A percentile compares a stretch with the other conserved stretches of the same genome.
Evolutionary conservation across 1,140 invertebrate species (phyloP).

Genomic region (Coboldia fuscipes): DNA sequence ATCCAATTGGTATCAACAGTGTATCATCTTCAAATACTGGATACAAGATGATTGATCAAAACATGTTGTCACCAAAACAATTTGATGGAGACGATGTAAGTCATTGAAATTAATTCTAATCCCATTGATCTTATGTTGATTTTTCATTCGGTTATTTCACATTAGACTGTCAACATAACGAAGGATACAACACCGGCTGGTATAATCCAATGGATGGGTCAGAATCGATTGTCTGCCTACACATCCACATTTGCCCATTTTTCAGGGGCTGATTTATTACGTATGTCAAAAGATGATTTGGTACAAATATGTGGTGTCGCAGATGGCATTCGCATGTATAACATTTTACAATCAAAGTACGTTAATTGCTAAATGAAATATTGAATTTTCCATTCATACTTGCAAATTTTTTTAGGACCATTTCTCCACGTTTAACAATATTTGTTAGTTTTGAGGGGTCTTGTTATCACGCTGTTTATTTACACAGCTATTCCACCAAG

Average conservation of each 20-base stretch:
- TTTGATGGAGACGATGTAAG: slow-evolving; percentile 16
- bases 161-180: slow-evolving; percentile 12
- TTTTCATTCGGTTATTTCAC: not conserved
- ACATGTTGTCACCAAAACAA: slow-evolving; percentile 16
- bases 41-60: slow-evolving; percentile 19
- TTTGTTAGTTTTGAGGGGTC: slow-evolving; percentile 50
- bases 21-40: slow-evolving; percentile 20
- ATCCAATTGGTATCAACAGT: slow-evolving; percentile 20
- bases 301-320: slow-evolving; percentile 85
- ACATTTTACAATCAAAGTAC: slow-evolving; percentile 62
- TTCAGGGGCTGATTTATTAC: slow-evolving; percentile 66
- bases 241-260: slow-evolving; percentile 60
- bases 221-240: slow-evolving; percentile 54
- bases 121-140: not conserved
- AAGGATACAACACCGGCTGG: slow-evolving; percentile 42
- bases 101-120: not conserved
- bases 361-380: too few relatives aligned
- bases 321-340: slow-evolving; percentile 77
- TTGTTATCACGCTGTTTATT: slow-evolving; percentile 57
- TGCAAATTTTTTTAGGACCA: slow-evolving; percentile 31
- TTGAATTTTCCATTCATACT: too few relatives aligned
- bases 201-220: slow-evolving; percentile 58
- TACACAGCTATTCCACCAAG: slow-evolving; percentile 38
- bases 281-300: slow-evolving; percentile 69
- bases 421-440: slow-evolving; percentile 53